Base-by-base conservation (phyloP, 2,113 vertebrate species). In the Petrocephalus microphthalmus region DNA sequence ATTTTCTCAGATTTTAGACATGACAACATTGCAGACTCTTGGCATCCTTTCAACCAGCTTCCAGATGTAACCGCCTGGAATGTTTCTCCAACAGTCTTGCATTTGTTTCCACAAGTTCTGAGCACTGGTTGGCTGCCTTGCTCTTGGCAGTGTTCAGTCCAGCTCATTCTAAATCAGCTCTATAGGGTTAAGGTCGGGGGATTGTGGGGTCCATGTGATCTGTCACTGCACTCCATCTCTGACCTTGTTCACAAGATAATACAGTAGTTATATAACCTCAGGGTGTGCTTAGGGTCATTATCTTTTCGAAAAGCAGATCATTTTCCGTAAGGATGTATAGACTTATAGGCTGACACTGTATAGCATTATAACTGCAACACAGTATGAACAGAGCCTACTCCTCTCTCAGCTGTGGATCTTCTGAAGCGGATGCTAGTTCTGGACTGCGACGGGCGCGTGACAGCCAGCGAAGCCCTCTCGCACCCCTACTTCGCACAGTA, bases 401-500 rank as follows among this genome's bases (percentile, higher is more conserved):
- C 17, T 22, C 10, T 74, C 20, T 37, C 88, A 99, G 98, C 98
- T 42, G 95, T 99, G 85, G 98, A 99, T 89, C 96, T 99, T n/a
- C 92, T 99, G 89, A 97, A 98, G 92, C 96, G 96, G 54, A 99
- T 99, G 98, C 95, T 99, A 89, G 97, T 99, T 67, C 93, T 99
- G 90, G 98, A 99, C 94, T 99, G 98, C 0, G 98, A 99, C 86
- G 97, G 97, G 84, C 94, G 98, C 92, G 96, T 99, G 93, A 97
- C 97, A 0, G 98, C 98, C 1, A 93, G 95, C 0, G 98, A 97
- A 91, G 98, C 98, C 0, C 95, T 99, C 54, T 95, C 97, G 1
- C 98, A 99, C 25, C 93, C 97, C 0, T 99, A 99, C 94, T 99
- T 99, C 92, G 97, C 97, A 13, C 98, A 99, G 94, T 99, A 99